A percentile compares a stretch with the other conserved stretches of the same genome.
These are phyloP conservation scores for Sigmodon hispidus DNA, from an alignment of 2,113 vertebrate genomes.

Conservation along the genomic window DNA sequence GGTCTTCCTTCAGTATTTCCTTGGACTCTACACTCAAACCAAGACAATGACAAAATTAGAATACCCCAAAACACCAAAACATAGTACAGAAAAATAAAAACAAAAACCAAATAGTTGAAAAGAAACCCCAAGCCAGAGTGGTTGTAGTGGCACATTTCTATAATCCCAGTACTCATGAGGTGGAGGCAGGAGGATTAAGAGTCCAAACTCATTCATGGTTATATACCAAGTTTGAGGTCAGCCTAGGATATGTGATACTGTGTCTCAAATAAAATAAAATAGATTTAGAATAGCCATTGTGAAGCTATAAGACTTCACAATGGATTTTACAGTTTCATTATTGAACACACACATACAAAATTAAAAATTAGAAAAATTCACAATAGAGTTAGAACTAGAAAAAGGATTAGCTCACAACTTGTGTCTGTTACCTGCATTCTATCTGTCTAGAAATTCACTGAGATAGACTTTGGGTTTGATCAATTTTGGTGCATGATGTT, in stretches of 20 bases:
- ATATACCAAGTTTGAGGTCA: background rate
- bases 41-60: background rate
- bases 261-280: background rate
- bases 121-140: background rate
- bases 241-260: background rate
- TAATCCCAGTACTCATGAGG: background rate
- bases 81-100: background rate
- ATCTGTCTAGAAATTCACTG: background rate
- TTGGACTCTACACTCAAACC: no score
- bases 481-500: background rate
- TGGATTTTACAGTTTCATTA: background rate
- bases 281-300: background rate
- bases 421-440: background rate
- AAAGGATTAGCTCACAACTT: background rate
- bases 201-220: background rate
- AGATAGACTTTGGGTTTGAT: background rate
- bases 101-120: conserved; percentile 9
- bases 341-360: background rate
- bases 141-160: background rate
- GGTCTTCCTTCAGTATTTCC: no score
- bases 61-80: background rate
- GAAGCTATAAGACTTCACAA: no score
- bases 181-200: background rate
- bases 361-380: background rate
- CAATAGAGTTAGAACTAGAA: background rate